Evolutionary conservation across 2,113 vertebrate genomes (phyloP).

Genomic region (Urocitellus parryii): DNA sequence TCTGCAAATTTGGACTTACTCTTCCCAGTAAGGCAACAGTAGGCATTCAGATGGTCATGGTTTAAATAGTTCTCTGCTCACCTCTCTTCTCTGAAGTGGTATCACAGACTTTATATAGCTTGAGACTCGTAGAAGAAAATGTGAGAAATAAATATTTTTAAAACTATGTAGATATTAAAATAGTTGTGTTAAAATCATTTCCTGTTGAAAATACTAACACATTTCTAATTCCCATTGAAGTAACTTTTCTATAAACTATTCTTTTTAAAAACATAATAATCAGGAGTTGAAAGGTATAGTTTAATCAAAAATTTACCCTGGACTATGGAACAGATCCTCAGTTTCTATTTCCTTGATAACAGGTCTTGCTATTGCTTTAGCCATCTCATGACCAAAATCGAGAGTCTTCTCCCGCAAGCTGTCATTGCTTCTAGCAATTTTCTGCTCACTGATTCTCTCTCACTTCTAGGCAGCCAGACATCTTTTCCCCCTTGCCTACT

Average conservation of each 20-base stretch:
- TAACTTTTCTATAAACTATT: background rate
- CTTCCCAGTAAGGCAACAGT: background rate
- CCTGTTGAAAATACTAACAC: background rate
- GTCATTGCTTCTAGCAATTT: background rate
- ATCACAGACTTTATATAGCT: background rate
- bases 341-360: background rate
- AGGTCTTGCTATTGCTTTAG: background rate
- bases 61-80: background rate
- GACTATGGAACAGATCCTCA: background rate
- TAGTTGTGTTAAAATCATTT: background rate
- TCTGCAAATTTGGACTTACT: background rate
- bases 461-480: constrained; percentile 51
- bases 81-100: background rate
- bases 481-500: constrained; percentile 26
- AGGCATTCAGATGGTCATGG: background rate
- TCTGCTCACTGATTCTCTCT: background rate
- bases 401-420: background rate
- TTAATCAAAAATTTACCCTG: constrained; percentile 16
- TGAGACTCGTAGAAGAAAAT: background rate
- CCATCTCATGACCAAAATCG: background rate
- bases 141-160: background rate
- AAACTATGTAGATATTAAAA: background rate
- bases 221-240: background rate
- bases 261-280: background rate
- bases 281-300: background rate